Base-by-base conservation (phyloP, 1,140 invertebrate species). In the Drosophila nigrodunni region DNA sequence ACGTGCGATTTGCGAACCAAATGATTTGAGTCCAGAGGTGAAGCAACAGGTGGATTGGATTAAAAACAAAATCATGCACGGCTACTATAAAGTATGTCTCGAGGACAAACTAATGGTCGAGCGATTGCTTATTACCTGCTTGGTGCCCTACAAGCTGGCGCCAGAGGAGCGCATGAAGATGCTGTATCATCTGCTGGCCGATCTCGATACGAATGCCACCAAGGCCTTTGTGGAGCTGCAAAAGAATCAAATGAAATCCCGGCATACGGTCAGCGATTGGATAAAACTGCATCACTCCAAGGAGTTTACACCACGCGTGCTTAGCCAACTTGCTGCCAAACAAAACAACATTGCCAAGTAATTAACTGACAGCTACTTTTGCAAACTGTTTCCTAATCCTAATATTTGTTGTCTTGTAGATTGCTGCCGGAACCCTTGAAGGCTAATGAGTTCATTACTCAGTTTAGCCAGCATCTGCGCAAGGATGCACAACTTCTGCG, bases 181-280 rank as follows among this genome's bases (percentile, higher is more conserved):
- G 90, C 93, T 99, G 5, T 98, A 98, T 90, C 96, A 98, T 91
- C 93, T 99, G 6, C 95, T 98, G 82, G 97, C 96, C 43, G 98
- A 97, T 49, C 96, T 99, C 41, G 98, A 99, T 93, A 97, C 98
- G 78, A 96, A 99, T 93, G 98, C 98, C 2, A 97, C 97, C 0
- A 98, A 98, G 93, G 97, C 97, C n/a, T 98, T 98, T 90, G 96
- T 98, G 60, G 98, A 99, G 92, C 93, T 99, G 52, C 96, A 99
- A 88, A 98, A 98, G 92, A 97, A 97, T 93, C 97, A 98, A 91
- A 93, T 98, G 74, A 96, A 95, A 47, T 97, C 98, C 2, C 94
- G 97, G 41, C 95, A 96, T 88, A 95, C 96, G 41, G 97, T 98
- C 0, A 94, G 95, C 13, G 97, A 98, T 90, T 97, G 97, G 95